Evolutionary conservation across 2,888 invertebrate genomes (phyloP).

Genomic region (Melitaea athalia): DNA sequence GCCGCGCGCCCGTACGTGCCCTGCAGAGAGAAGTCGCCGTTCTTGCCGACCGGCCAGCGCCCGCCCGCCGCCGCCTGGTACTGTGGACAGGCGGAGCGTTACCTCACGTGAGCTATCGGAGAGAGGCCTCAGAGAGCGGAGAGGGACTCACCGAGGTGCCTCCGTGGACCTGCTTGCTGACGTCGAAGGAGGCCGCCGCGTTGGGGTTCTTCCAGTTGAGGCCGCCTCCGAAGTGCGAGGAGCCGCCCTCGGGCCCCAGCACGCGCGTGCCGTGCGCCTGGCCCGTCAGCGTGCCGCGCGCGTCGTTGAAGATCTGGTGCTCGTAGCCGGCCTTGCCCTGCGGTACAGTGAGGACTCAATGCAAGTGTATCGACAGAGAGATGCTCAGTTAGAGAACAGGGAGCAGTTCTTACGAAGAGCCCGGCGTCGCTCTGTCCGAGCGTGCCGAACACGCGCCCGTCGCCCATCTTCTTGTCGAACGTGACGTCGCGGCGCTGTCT

Average conservation of each 20-base stretch:
- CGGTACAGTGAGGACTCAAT: background rate
- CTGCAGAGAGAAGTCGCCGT: slow-evolving; percentile 52
- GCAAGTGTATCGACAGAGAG: too few species aligned
- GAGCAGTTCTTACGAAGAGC: slow-evolving; percentile 54
- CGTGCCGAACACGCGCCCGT: slow-evolving; percentile 55
- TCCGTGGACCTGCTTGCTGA: slow-evolving; percentile 57
- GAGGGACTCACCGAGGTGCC: slow-evolving; percentile 54
- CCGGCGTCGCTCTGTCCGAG: slow-evolving; percentile 56
- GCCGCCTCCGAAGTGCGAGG: slow-evolving; percentile 55
- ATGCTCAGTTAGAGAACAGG: too few species aligned
- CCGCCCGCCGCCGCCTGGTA: slow-evolving; percentile 53
- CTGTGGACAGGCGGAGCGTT: slow-evolving; percentile 37
- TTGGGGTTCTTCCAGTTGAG: slow-evolving; percentile 59
- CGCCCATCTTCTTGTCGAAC: slow-evolving; percentile 46
- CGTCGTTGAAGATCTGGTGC: slow-evolving; percentile 61
- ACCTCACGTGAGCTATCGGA: too few species aligned
- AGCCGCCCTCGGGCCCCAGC: slow-evolving; percentile 56
- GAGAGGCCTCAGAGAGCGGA: too few species aligned
- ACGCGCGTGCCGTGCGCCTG: slow-evolving; percentile 59
- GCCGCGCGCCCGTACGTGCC: slow-evolving; percentile 50
- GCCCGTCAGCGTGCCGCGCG: slow-evolving; percentile 57
- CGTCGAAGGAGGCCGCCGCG: slow-evolving; percentile 55
- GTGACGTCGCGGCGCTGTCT: slow-evolving; percentile 49
- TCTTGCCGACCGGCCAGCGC: slow-evolving; percentile 56
- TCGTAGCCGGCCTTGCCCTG: slow-evolving; percentile 66